Evolutionary conservation across 2,797 vertebrate species (phyloP), one percentile per base, ranked within the genome.

Genomic region (Karalla daura): DNA sequence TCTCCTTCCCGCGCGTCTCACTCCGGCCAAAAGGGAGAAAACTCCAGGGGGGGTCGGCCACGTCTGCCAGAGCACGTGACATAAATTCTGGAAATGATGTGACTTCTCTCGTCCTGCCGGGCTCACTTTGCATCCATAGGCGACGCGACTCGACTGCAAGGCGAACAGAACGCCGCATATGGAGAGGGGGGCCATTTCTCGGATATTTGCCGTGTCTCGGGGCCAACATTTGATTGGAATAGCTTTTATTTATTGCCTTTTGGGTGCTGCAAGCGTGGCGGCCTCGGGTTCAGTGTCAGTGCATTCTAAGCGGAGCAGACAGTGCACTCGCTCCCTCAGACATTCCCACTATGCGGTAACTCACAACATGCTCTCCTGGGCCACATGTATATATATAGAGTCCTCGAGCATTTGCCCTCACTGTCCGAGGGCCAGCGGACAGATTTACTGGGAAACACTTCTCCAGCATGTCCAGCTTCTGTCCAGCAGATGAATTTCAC

Each of bases 301-400:
- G 28, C 9, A 49, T 63, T 63, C 62, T 79, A 27, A 74, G 70
- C 33, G 73, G 70, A 59, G 32, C 46, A 61, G 80, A 74, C 69
- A 55, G 71, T 65, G 5, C 37, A 67, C 78, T 73, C 74, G 74
- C 81, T 82, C 74, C 74, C 63, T 78, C 60, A 84, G 74, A 78
- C 74, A 81, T 88, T 55, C 80, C 66, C 63, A 84, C 82, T 71
- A 86, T 82, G 87, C 73, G 77, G 77, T 73, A 76, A 83, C 83
- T 86, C 80, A 84, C 74, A 87, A 75, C 78, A 85, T 54, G 47
- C 78, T 66, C 73, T 80, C 69, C 64, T 18, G 70, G 52, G 71
- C 74, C 70, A 75, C 74, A 65, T 36, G 70, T 82, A 68, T 82
- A 80, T 82, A 86, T 89, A 81, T 84, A 88, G 82, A 71, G 47